A percentile compares a stretch with the other conserved stretches of the same genome.
Evolutionary conservation across 2,888 invertebrate species (phyloP).

Genomic region (Heliconius ismenius): DNA sequence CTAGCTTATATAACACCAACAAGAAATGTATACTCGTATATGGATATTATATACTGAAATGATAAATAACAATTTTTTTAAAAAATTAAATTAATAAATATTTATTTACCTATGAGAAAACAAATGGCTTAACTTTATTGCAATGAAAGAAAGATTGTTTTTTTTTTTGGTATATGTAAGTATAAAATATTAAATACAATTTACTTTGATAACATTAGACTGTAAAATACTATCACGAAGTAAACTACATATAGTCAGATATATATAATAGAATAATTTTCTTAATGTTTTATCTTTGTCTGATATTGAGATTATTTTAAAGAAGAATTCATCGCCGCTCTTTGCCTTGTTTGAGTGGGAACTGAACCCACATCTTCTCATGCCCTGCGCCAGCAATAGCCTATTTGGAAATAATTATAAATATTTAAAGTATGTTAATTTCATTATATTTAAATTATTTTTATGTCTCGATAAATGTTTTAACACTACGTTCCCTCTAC

Average conservation of each 20-base stretch:
- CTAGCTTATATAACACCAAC: constrained; percentile 32
- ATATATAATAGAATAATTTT: too few relatives aligned
- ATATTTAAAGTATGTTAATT: too few relatives aligned
- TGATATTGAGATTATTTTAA: too few relatives aligned
- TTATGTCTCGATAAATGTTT: neutral
- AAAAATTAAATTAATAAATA: too few relatives aligned
- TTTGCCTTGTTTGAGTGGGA: too few relatives aligned
- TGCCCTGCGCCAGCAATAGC: too few relatives aligned
- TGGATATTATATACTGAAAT: neutral
- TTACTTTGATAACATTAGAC: neutral
- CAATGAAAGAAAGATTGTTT: neutral
- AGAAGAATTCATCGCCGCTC: too few relatives aligned
- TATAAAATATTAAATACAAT: neutral
- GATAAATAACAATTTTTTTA: neutral
- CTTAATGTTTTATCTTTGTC: too few relatives aligned
- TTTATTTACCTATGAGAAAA: neutral
- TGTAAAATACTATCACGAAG: neutral
- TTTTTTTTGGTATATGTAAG: neutral
- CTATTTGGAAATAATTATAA: too few relatives aligned
- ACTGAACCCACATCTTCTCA: too few relatives aligned
- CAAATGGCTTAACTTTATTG: neutral
- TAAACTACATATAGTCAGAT: too few relatives aligned
- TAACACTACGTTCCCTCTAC: too few relatives aligned
- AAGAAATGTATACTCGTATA: neutral
- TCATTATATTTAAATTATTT: neutral